phyloP scores from a whole-genome alignment of 1,140 invertebrate genomes.

The Drosophila sechellia region DNA sequence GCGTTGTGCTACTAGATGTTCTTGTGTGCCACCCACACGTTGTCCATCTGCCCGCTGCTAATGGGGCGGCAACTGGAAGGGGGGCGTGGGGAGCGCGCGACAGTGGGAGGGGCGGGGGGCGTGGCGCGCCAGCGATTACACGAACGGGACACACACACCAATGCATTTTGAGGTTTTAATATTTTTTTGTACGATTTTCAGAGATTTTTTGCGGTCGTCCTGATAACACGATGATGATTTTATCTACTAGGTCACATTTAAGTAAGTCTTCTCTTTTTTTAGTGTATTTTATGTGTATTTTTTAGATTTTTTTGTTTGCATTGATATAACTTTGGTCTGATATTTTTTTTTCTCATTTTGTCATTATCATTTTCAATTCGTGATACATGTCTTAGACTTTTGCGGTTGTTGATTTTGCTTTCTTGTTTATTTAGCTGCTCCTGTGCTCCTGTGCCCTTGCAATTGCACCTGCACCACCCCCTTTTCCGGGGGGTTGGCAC shows the following conservation, averaged over 20 bases:
- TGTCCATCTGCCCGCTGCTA: neutral
- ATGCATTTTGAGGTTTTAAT: conserved; percentile 76
- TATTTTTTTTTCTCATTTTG: conserved; percentile 62
- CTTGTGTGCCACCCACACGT: conserved; percentile 19
- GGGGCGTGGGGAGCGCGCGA: conserved; percentile 11
- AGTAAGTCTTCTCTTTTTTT: conserved; percentile 73
- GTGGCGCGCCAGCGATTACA: conserved; percentile 72
- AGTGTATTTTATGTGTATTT: conserved; percentile 77
- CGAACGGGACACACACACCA: conserved; percentile 83
- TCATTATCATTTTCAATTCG: conserved; percentile 69
- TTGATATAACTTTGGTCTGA: conserved; percentile 79
- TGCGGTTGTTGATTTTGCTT: conserved; percentile 54
- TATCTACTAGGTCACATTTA: conserved; percentile 81
- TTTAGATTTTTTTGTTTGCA: conserved; percentile 79
- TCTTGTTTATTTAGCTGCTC: conserved; percentile 41
- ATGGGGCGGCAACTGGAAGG: neutral
- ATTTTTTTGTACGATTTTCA: conserved; percentile 63
- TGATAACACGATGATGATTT: conserved; percentile 80
- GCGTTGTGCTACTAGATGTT: conserved; percentile 16
- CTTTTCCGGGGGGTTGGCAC: neutral
- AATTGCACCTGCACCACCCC: conserved; percentile 28
- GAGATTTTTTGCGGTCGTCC: conserved; percentile 58
- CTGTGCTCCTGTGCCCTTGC: conserved; percentile 43
- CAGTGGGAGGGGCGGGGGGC: conserved; percentile 15
- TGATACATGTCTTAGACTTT: conserved; percentile 71